Percentiles rank a stretch among this genome's conserved stretches.
Evolutionary conservation across 2,888 invertebrate species (phyloP).

Genomic region (Dryadula phaetusa): DNA sequence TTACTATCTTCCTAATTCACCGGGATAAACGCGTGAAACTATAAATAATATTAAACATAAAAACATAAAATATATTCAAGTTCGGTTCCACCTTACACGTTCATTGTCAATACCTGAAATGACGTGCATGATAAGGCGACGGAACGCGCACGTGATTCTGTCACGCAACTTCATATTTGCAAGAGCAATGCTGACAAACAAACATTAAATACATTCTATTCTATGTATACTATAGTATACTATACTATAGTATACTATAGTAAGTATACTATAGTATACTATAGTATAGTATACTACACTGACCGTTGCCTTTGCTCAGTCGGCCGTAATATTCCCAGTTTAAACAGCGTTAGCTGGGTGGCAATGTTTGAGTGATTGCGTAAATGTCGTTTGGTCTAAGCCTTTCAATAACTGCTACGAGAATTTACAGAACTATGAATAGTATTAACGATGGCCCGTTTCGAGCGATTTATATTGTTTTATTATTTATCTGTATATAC

Average conservation of each 20-base stretch:
- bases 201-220: conserved; percentile 42
- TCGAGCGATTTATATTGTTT: background rate
- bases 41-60: background rate
- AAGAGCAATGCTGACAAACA: conserved; percentile 50
- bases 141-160: conserved; percentile 40
- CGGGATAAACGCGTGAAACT: too few species aligned
- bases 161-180: conserved; percentile 47
- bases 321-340: conserved; percentile 51
- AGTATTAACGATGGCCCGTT: conserved; percentile 29
- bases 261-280: conserved; percentile 42
- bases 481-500: too few species aligned
- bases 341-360: conserved; percentile 52
- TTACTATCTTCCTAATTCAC: too few species aligned
- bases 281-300: conserved; percentile 50
- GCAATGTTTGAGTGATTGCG: conserved; percentile 70
- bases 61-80: background rate
- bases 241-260: conserved; percentile 25
- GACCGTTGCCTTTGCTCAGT: conserved; percentile 61
- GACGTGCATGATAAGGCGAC: conserved; percentile 38
- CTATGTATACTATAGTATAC: conserved; percentile 47
- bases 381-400: conserved; percentile 37
- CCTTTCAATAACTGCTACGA: conserved; percentile 18
- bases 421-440: conserved; percentile 27
- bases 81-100: conserved; percentile 2
- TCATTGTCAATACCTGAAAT: conserved; percentile 30